A percentile compares a stretch with the other conserved stretches of the same genome.
Conservation (phyloP, 2,888 invertebrate genomes). For the Tanytarsus gracilentus region DNA sequence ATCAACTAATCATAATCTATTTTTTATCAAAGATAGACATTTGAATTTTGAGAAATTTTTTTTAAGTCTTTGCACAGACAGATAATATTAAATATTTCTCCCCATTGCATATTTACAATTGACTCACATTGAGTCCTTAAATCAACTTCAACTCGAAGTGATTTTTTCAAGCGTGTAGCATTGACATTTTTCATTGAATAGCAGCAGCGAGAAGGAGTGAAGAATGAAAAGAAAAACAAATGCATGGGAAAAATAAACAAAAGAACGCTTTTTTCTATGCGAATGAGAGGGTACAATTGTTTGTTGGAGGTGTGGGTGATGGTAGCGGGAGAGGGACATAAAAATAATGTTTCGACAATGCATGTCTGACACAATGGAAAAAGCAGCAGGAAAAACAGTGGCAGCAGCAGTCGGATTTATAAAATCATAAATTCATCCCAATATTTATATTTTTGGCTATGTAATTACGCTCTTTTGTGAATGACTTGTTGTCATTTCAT, state of each 20-base stretch:
- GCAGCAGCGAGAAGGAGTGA: neutral
- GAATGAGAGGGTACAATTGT: no score
- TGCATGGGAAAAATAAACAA: slow-evolving; percentile 5
- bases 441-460: slow-evolving; percentile 13
- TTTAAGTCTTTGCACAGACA: no score
- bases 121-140: neutral
- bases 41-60: no score
- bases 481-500: slow-evolving; percentile 27
- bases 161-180: neutral
- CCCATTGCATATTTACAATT: no score
- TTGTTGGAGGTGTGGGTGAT: no score
- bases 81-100: no score
- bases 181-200: neutral
- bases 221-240: neutral
- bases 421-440: slow-evolving; percentile 6
- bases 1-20: no score
- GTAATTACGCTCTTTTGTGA: slow-evolving; percentile 24
- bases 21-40: no score
- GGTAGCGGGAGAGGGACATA: no score
- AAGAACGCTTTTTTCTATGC: no score
- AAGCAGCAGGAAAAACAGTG: no score
- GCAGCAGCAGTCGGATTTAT: no score
- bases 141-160: neutral
- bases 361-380: slow-evolving; percentile 9
- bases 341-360: neutral